phyloP scores from a whole-genome alignment of 2,888 invertebrate genomes.

The Xestia ashworthii region DNA sequence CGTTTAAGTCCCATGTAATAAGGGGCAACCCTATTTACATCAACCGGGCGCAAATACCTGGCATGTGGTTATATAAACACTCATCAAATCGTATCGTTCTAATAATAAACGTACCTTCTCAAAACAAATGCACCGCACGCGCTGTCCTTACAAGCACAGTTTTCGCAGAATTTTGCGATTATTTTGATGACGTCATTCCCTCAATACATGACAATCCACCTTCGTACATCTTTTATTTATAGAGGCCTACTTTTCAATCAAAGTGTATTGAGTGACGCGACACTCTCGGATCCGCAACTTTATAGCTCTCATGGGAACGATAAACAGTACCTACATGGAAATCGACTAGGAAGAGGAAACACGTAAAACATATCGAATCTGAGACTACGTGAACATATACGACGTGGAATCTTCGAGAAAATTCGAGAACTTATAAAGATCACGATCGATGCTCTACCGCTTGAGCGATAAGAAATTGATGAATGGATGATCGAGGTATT shows the following conservation, averaged over 20 bases:
- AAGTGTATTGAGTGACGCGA: constrained; percentile 60
- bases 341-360: constrained; percentile 70
- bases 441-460: constrained; percentile 47
- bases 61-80: not conserved
- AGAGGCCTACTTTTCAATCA: constrained; percentile 59
- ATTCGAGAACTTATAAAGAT: constrained; percentile 51
- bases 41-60: too few species aligned
- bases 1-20: too few species aligned
- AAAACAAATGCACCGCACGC: not conserved
- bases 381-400: constrained; percentile 44
- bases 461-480: constrained; percentile 59
- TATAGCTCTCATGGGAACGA: constrained; percentile 70
- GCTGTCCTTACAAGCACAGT: not conserved
- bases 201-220: constrained; percentile 11
- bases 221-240: constrained; percentile 48
- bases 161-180: not conserved
- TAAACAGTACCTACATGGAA: constrained; percentile 73
- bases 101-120: not conserved
- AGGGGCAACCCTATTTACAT: too few species aligned
- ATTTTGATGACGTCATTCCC: constrained; percentile 27
- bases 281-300: constrained; percentile 56
- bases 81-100: not conserved
- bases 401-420: constrained; percentile 47
- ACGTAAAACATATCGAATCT: constrained; percentile 72
- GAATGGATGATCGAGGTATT: constrained; percentile 56